Evolutionary conservation across 2,797 vertebrate species (phyloP).

Genomic region (Hippoglossus hippoglossus): DNA sequence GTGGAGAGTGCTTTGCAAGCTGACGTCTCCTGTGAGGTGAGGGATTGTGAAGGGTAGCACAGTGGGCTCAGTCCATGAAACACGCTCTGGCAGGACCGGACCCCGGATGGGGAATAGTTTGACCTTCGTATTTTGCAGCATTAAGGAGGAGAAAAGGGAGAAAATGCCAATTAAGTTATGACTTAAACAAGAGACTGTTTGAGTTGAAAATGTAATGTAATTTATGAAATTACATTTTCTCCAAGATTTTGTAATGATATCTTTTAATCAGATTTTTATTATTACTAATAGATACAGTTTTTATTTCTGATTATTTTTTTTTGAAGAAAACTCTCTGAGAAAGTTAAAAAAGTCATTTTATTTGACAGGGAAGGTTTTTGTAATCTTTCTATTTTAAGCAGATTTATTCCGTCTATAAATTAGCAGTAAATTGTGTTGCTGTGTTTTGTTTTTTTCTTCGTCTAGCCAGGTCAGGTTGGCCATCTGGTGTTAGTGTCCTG

Average conservation of each 20-base stretch:
- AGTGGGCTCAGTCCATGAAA: slow-evolving; percentile 1
- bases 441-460: not conserved
- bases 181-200: too few species aligned
- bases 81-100: slow-evolving; percentile 1
- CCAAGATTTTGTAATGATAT: not conserved
- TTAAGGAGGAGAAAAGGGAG: too few species aligned
- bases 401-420: not conserved
- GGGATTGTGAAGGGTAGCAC: slow-evolving; percentile 2
- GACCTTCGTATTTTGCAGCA: not conserved
- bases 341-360: not conserved
- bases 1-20: slow-evolving; percentile 34
- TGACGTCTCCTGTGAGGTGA: slow-evolving; percentile 24
- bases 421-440: not conserved
- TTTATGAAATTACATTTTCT: not conserved
- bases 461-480: not conserved
- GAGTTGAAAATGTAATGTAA: too few species aligned
- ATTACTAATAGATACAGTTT: not conserved
- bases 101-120: not conserved
- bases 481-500: slow-evolving; percentile 1
- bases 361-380: too few species aligned
- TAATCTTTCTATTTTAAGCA: not conserved
- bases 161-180: too few species aligned
- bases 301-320: too few species aligned
- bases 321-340: not conserved
- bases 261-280: not conserved